Conservation (phyloP, 2,797 vertebrate genomes). For the Bradypus variegatus region DNA sequence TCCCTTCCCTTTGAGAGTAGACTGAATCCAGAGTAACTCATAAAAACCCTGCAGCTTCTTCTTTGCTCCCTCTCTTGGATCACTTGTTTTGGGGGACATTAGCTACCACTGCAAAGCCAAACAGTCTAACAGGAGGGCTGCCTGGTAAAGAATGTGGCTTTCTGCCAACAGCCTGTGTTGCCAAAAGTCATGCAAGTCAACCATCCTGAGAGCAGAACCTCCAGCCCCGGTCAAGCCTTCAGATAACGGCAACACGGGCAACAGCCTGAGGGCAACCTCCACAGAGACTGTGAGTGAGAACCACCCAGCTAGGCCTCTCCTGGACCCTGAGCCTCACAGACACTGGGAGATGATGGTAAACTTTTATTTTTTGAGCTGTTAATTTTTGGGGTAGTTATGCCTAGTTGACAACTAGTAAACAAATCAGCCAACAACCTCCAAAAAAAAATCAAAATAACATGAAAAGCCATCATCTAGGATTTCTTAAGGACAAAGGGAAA, state of each 20-base stretch:
- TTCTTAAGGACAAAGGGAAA: not conserved
- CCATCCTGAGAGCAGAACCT: not conserved
- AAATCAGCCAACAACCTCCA: not conserved
- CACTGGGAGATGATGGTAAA: not conserved
- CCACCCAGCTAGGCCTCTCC: not conserved
- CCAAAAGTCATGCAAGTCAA: not conserved
- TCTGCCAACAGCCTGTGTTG: not conserved
- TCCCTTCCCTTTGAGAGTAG: not conserved
- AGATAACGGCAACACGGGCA: not conserved
- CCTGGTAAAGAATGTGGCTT: not conserved
- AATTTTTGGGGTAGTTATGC: not conserved
- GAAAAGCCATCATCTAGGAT: not conserved
- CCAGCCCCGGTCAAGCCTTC: not conserved
- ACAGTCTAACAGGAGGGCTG: not conserved
- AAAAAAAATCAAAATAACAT: not conserved
- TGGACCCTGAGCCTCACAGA: not conserved
- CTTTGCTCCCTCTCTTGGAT: not conserved
- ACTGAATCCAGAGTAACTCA: not conserved
- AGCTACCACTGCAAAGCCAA: not conserved
- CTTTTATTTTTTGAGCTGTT: not conserved
- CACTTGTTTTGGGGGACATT: not conserved
- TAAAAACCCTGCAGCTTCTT: not conserved
- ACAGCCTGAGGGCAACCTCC: not conserved
- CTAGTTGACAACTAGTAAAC: not conserved
- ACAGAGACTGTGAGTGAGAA: not conserved